Conservation (phyloP, 2,888 invertebrate genomes). For the Norana najaformis region DNA sequence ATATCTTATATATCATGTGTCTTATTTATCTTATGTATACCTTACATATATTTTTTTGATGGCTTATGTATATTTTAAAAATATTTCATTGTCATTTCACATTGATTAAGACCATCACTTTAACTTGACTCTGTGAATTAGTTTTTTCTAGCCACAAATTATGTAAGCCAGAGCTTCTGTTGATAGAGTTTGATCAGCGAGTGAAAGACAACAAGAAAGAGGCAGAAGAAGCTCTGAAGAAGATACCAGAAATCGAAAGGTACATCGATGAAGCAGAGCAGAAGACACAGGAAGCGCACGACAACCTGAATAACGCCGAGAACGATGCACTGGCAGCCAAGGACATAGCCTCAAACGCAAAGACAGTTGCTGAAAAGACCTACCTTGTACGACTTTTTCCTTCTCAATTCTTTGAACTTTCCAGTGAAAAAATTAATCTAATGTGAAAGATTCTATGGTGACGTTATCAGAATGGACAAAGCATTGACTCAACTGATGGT, state of each 20-base stretch:
- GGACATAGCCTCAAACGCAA: constrained; percentile 59
- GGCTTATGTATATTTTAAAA: background rate
- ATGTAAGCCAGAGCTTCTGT: background rate
- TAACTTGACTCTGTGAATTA: too few relatives aligned
- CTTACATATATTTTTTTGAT: background rate
- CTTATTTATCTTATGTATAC: too few relatives aligned
- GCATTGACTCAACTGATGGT: background rate
- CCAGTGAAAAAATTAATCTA: too few relatives aligned
- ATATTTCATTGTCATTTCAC: background rate
- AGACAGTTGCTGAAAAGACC: constrained; percentile 55
- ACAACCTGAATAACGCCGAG: constrained; percentile 77
- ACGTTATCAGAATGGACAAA: too few relatives aligned
- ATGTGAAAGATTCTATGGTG: too few relatives aligned
- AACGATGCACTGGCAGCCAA: constrained; percentile 58
- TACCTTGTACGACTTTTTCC: constrained; percentile 64
- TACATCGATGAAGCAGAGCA: constrained; percentile 73
- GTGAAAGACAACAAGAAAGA: constrained; percentile 84
- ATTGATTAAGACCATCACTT: background rate
- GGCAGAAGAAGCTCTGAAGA: constrained; percentile 77
- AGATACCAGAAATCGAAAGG: constrained; percentile 76
- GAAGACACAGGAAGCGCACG: constrained; percentile 67
- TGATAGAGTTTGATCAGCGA: constrained; percentile 72
- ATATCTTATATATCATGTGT: background rate
- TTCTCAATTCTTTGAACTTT: too few relatives aligned
- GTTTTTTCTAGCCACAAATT: too few relatives aligned